Percentiles rank a stretch among this genome's conserved stretches.
Evolutionary conservation across 1,140 invertebrate genomes (phyloP).

Genomic region (Lanistes nyassanus): DNA sequence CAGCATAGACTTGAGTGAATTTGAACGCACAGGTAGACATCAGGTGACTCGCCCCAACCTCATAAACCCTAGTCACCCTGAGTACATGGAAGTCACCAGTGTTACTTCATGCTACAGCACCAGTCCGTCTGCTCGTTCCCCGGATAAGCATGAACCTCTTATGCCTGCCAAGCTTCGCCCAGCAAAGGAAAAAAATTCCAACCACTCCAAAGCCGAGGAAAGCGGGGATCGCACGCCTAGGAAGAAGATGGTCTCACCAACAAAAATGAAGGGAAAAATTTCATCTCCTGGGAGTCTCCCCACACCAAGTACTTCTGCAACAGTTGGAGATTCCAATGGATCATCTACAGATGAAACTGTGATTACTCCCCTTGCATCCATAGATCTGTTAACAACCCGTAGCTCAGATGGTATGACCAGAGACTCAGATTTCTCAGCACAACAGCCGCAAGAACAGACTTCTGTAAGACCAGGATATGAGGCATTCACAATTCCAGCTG

Average conservation of each 20-base stretch:
- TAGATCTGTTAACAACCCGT: not conserved
- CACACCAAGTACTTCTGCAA: not conserved
- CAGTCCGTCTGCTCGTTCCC: not conserved
- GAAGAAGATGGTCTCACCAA: conserved; percentile 38
- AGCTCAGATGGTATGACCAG: conserved; percentile 13
- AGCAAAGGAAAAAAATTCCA: conserved; percentile 73
- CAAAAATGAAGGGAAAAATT: conserved; percentile 30
- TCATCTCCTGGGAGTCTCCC: not conserved
- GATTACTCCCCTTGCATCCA: conserved; percentile 26
- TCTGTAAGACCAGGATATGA: not conserved
- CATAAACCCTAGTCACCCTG: conserved; percentile 40
- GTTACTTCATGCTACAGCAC: conserved; percentile 37
- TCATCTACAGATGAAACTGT: conserved; percentile 26
- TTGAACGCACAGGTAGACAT: conserved; percentile 34
- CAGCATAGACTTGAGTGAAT: conserved; percentile 47
- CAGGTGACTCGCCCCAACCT: conserved; percentile 31
- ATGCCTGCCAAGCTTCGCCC: conserved; percentile 71
- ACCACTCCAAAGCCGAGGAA: conserved; percentile 75
- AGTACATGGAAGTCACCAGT: conserved; percentile 54
- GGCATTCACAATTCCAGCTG: conserved; percentile 10
- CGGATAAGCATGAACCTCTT: conserved; percentile 58
- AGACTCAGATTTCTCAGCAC: conserved; percentile 3
- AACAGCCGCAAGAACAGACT: not conserved
- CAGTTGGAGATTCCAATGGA: conserved; percentile 17
- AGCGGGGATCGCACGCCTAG: conserved; percentile 66